Base-by-base conservation (phyloP, 2,888 invertebrate genomes). In the Lordiphosa andalusiaca region DNA sequence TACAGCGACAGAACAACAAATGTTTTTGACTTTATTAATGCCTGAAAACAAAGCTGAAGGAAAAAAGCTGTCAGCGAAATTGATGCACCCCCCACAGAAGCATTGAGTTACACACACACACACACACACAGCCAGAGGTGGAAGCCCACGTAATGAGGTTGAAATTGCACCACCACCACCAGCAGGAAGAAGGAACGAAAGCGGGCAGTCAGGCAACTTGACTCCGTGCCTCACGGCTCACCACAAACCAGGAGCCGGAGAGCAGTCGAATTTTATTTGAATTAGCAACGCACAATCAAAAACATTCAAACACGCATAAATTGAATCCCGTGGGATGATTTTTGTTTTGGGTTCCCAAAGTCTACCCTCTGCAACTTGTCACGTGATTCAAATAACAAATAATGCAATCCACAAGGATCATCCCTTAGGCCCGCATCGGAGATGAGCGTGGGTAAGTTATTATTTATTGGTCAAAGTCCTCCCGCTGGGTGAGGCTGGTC, bases 291-390 rank as follows among this genome's bases (percentile, higher is more conserved):
- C 74, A 62, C 85, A 86, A 85, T 86, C 86, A 86, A 77, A 86
- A 86, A 83, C 86, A 86, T 86, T 86, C 76, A 86, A 87, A 85
- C 84, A 82, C 73, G 77, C 75, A 84, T 85, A 85, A 86, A 86
- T 86, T 86, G 85, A 86, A 82, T 86, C 85, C 85, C 85, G 85
- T 86, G 87, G 85, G 85, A 86, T 82, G 86, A 73, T 82, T 83
- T 84, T 72, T 64, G 48, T 59, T 59, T 64, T 53, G 44, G 41
- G 60, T 80, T 81, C 80, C 83, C 80, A 81, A 64, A 50, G 33
- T 33, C 35, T 10, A 13, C 48, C 36, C 66, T 46, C 36, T 64
- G 56, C 81, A 86, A 85, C 85, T 85, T 85, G 87, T 85, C 85
- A 86, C 85, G 85, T 85, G 85, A 86, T 86, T 86, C 86, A 71